These are phyloP conservation scores for Nephila pilipes DNA, from an alignment of 1,140 invertebrate genomes.

Conservation along the genomic window DNA sequence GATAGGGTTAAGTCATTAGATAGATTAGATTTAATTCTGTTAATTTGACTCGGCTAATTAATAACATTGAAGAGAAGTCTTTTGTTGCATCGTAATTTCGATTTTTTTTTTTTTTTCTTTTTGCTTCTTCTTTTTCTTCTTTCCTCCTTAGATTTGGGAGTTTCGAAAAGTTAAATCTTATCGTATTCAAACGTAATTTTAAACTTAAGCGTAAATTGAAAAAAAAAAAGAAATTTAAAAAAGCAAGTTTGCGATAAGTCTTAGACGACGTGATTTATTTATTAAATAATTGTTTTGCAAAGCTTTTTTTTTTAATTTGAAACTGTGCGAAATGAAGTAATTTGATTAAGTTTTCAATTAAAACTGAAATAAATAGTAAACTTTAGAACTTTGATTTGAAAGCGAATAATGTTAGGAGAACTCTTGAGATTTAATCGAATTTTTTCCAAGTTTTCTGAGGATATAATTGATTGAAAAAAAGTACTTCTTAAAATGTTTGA, in stretches of 20 bases:
- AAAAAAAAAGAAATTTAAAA: background rate
- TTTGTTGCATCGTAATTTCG: background rate
- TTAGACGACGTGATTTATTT: background rate
- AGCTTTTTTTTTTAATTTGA: background rate
- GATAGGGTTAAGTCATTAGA: slow-evolving; percentile 33
- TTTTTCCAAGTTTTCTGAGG: too few relatives aligned
- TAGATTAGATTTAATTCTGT: slow-evolving; percentile 36
- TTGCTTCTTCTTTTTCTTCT: too few relatives aligned
- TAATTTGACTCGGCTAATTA: slow-evolving; percentile 40
- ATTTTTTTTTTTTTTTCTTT: background rate
- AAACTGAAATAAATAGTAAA: background rate
- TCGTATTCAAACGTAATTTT: background rate
- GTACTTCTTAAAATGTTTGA: too few relatives aligned
- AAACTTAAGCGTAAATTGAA: background rate
- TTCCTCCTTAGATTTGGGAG: background rate
- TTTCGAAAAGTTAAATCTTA: background rate
- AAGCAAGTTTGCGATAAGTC: background rate
- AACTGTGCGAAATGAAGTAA: background rate
- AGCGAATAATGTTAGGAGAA: too few relatives aligned
- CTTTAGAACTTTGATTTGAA: background rate
- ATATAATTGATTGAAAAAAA: too few relatives aligned
- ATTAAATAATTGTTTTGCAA: background rate
- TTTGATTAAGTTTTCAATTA: background rate
- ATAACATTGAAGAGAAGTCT: background rate
- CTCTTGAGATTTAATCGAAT: too few relatives aligned